A percentile compares a stretch with the other conserved stretches of the same genome.
Conservation (phyloP, 2,797 vertebrate genomes). For the Eutrigla gurnardus region DNA sequence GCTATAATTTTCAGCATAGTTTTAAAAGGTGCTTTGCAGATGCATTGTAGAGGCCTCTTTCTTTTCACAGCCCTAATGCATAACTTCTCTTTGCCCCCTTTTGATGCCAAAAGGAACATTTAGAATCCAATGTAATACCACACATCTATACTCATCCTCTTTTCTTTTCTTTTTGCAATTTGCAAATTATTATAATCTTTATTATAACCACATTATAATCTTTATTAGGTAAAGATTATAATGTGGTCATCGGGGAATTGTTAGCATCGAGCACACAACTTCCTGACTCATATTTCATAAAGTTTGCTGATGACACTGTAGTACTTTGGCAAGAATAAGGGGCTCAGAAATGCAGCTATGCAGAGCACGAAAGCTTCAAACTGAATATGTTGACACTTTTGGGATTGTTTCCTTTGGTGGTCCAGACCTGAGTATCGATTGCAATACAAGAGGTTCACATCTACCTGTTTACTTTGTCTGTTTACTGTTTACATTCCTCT, state of each 20-base stretch:
- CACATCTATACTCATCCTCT: conserved; percentile 30
- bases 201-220: too few relatives aligned
- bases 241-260: conserved; percentile 25
- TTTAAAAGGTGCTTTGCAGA: conserved; percentile 78
- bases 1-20: conserved; percentile 78
- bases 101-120: conserved; percentile 72
- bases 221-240: conserved; percentile 36
- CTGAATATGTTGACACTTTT: conserved; percentile 57
- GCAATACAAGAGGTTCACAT: conserved; percentile 73
- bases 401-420: conserved; percentile 61
- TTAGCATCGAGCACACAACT: conserved; percentile 7
- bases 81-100: conserved; percentile 66
- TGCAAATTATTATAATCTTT: too few relatives aligned
- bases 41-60: conserved; percentile 56
- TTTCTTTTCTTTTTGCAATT: conserved; percentile 34
- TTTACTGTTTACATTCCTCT: conserved; percentile 81
- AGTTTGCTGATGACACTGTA: conserved; percentile 16
- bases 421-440: conserved; percentile 60
- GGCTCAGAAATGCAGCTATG: conserved; percentile 9
- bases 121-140: conserved; percentile 33
- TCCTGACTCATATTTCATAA: conserved; percentile 26
- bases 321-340: conserved; percentile 26
- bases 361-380: conserved; percentile 39
- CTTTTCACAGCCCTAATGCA: conserved; percentile 65
- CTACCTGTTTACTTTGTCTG: conserved; percentile 73